Evolutionary conservation across 2,888 invertebrate species (phyloP), one percentile per base, ranked within the genome.

Genomic region (Artemia sp.): DNA sequence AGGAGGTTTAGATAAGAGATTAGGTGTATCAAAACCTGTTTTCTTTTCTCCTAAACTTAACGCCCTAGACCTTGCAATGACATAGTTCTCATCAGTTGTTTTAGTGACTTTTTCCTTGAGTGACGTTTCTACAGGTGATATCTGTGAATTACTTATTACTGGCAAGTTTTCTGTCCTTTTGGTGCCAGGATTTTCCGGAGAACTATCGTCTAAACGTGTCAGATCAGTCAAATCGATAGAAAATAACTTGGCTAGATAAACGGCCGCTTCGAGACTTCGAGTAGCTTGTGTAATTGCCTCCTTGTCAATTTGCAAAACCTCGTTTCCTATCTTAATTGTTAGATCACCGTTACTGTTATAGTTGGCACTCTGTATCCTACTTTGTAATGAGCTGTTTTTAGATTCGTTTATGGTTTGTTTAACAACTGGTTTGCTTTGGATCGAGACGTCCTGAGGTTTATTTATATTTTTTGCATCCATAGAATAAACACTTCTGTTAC

Each of bases 51-150:
- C 38, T 38, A 38, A 38, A 3, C 8, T 19, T 58, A 19, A 24
- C 64, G 64, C 24, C 64, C 64, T n/a, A 58, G 64, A 58, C 24
- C 64, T n/a, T n/a, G 64, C n/a, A 58, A 58, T 58, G 64, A 58
- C 64, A 58, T 58, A 58, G 1, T 58, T 58, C 12, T 58, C 64
- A 10, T 58, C 64, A 8, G n/a, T 58, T 24, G 64, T 58, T 58
- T 58, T 58, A n/a, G 64, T 24, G n/a, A 10, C 8, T 19, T n/a
- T 58, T 8, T 58, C 64, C 24, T 58, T 58, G 1, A 58, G 14
- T 24, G n/a, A n/a, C 8, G 64, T 24, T 24, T 24, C 10, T 11
- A 19, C 24, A n/a, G 64, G 8, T 19, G n/a, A 19, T 9, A 58
- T 10, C n/a, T 8, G n/a, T 19, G 24, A n/a, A 19, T n/a, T n/a